These are phyloP conservation scores for Tinamus major DNA, from an alignment of 2,797 vertebrate species.

Conservation along the genomic window DNA sequence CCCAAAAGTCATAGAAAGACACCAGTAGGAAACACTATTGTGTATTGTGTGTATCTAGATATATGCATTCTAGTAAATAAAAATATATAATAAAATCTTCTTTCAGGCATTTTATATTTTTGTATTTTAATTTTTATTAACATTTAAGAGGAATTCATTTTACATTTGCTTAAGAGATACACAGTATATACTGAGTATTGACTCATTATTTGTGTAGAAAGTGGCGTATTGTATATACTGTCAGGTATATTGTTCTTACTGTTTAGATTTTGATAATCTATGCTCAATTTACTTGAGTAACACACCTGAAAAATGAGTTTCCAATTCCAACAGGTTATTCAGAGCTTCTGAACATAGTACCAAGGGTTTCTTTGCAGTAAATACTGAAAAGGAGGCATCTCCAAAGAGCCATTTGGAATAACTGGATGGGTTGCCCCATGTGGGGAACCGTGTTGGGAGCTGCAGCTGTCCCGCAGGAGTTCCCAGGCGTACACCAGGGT, in stretches of 20 bases:
- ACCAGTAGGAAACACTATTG: background rate
- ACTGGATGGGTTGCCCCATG: accelerated
- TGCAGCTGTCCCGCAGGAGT: background rate
- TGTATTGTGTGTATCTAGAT: background rate
- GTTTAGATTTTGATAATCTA: background rate
- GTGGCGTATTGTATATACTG: background rate
- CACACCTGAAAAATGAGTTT: background rate
- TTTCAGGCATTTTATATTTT: background rate
- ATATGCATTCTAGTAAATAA: background rate
- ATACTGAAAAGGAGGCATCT: accelerated
- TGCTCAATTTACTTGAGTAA: background rate
- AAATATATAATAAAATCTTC: background rate
- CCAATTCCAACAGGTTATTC: background rate
- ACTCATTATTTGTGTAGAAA: background rate
- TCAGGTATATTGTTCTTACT: background rate
- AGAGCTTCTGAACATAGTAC: background rate
- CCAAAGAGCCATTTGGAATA: background rate
- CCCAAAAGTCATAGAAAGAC: background rate
- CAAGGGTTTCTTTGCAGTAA: accelerated
- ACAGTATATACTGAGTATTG: background rate
- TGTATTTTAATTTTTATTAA: background rate
- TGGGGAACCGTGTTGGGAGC: accelerated
- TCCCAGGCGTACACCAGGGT: accelerated
- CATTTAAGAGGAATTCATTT: background rate
- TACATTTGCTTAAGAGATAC: background rate